A percentile compares a stretch with the other conserved stretches of the same genome.
Conservation (phyloP, 23 tunicate genomes). For the Diplosoma virens region DNA sequence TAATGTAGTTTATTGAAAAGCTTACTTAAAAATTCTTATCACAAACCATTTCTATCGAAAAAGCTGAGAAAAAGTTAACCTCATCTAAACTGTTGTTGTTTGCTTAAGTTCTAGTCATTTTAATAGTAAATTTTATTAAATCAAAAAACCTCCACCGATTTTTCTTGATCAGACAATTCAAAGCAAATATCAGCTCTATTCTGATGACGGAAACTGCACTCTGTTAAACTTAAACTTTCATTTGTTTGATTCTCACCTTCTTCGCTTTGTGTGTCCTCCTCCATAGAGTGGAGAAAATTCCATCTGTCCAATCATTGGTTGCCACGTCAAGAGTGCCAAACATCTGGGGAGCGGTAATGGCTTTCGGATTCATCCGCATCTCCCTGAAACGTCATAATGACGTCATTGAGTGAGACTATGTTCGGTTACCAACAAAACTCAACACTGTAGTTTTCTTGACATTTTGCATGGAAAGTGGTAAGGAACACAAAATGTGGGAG, state of each 20-base stretch:
- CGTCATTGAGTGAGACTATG: too few relatives aligned
- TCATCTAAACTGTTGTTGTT: too few relatives aligned
- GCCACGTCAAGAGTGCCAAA: constrained; percentile 99
- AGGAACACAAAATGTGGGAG: neutral
- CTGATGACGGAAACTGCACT: neutral
- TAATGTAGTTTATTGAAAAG: too few relatives aligned
- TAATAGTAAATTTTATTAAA: neutral
- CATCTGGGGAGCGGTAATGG: constrained; percentile 99
- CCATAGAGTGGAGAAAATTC: constrained; percentile 98
- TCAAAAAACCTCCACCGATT: too few relatives aligned
- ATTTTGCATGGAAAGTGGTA: neutral
- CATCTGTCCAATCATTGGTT: constrained; percentile 99
- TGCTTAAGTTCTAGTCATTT: neutral
- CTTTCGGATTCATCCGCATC: constrained; percentile 99
- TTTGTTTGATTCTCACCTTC: constrained; percentile 49
- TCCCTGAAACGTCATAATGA: too few relatives aligned
- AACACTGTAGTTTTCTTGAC: neutral
- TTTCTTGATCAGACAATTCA: too few relatives aligned
- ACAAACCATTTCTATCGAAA: too few relatives aligned
- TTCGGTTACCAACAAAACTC: too few relatives aligned
- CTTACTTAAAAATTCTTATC: too few relatives aligned
- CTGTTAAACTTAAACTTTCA: neutral
- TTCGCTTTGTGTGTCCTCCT: constrained; percentile 98
- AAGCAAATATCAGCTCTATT: too few relatives aligned
- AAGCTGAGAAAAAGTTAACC: too few relatives aligned